Conservation (phyloP, 1,140 invertebrate species). For the Palaemon carinicauda region DNA sequence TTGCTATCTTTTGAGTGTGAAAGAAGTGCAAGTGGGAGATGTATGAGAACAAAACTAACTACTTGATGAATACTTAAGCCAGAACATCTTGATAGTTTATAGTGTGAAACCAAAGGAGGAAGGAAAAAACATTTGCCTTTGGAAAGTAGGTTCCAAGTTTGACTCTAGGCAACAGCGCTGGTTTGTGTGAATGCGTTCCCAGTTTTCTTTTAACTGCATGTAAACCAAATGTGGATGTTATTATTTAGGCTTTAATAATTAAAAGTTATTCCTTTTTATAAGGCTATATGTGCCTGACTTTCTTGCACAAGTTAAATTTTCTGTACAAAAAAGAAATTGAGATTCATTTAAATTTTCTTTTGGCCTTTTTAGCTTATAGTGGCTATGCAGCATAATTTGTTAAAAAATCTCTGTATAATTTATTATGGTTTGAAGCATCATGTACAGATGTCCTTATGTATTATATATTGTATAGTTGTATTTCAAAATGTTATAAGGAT, state of each 20-base stretch:
- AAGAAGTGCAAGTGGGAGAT: too few relatives aligned
- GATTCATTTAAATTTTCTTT: slow-evolving; percentile 17
- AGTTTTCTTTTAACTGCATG: neutral
- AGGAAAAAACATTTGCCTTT: too few relatives aligned
- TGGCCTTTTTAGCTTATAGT: slow-evolving; percentile 40
- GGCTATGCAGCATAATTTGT: slow-evolving; percentile 39
- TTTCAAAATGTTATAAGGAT: slow-evolving; percentile 51
- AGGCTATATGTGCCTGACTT: slow-evolving; percentile 19
- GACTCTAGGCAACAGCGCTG: slow-evolving; percentile 2
- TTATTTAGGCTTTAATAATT: too few relatives aligned
- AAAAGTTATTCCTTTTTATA: neutral
- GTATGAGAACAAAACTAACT: too few relatives aligned
- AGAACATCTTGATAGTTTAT: too few relatives aligned
- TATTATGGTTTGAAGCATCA: slow-evolving; percentile 39
- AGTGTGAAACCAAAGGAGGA: too few relatives aligned
- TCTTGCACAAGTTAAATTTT: slow-evolving; percentile 3
- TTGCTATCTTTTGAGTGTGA: neutral
- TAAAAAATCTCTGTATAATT: slow-evolving; percentile 24
- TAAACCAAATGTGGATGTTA: neutral
- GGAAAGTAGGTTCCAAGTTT: slow-evolving; percentile 12
- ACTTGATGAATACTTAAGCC: too few relatives aligned
- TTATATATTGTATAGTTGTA: slow-evolving; percentile 55
- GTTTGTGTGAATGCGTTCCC: neutral
- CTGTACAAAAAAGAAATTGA: slow-evolving; percentile 14
- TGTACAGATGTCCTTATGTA: slow-evolving; percentile 52